Evolutionary conservation across 2,888 invertebrate species (phyloP), one percentile per base, ranked within the genome.

Genomic region (Apodemia duryi): DNA sequence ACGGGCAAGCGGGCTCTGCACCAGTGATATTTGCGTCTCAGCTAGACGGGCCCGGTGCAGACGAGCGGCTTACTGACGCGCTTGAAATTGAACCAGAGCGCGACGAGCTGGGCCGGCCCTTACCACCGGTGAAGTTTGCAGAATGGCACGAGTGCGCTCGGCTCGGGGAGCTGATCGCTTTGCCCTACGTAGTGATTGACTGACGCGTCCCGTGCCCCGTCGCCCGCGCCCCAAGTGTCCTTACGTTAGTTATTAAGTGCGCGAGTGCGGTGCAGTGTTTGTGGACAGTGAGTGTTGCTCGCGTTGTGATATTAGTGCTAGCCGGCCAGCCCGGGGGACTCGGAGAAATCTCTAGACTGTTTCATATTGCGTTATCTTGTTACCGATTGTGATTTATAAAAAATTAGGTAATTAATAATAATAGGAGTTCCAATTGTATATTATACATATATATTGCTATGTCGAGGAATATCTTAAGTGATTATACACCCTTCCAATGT

Each of bases 131-230:
- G 21, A 93, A 93, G 79, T 99, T 98, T 93, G 94, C 95, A 74
- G 97, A 98, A 92, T 99, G 98, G 98, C 96, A 98, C 86, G 95
- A 98, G 92, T 95, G 97, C 82, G 94, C 96, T 69, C 94, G 94
- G 77, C 94, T 96, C 80, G 96, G 95, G 80, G 95, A 96, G 81
- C 94, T 98, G 84, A 94, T 97, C 88, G 97, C 98, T 93, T 94
- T 98, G 94, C 98, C 98, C 92, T 99, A 99, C 93, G 98, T 98
- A 92, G 96, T 98, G 88, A 96, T 98, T 92, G 98, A 98, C 95
- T 98, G 93, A 94, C 81, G 76, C 72, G 69, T 70, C 70, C 69
- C 65, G 66, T 64, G 71, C 72, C 71, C 49, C 71, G 70, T 69
- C 69, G 71, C 77, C 75, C 67, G 70, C 70, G 77, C 78, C 79